Percentiles rank a stretch among this genome's conserved stretches.
These are phyloP conservation scores for Ochropleura leucogaster DNA, from an alignment of 2,888 invertebrate species.

Conservation along the genomic window DNA sequence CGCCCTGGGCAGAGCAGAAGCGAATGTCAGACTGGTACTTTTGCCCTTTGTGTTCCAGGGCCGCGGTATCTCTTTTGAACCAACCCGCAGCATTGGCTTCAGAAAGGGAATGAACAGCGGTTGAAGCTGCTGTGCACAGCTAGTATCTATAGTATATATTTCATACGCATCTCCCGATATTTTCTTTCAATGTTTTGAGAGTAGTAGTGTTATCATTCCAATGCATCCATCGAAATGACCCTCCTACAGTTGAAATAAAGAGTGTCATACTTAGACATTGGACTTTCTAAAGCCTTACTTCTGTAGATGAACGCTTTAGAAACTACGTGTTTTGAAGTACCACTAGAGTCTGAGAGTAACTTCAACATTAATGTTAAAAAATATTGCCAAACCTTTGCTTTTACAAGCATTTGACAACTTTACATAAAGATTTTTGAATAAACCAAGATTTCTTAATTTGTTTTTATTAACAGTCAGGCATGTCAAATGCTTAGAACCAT, in stretches of 20 bases:
- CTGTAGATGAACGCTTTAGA: slow-evolving; percentile 7
- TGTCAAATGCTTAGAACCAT: neutral
- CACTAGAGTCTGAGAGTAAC: slow-evolving; percentile 34
- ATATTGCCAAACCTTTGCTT: slow-evolving; percentile 26
- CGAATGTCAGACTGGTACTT: no score
- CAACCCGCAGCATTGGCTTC: no score
- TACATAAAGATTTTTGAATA: neutral
- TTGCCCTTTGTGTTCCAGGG: no score
- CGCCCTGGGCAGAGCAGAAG: no score
- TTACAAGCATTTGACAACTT: slow-evolving; percentile 8
- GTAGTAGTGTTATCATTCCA: slow-evolving; percentile 1
- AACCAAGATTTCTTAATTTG: neutral
- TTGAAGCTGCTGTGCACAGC: no score
- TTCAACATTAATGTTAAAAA: slow-evolving; percentile 31
- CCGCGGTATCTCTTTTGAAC: no score
- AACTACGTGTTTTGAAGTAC: slow-evolving; percentile 39
- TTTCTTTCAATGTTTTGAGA: neutral
- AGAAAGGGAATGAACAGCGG: no score
- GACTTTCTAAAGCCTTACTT: slow-evolving; percentile 46
- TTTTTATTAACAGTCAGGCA: no score
- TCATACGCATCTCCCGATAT: neutral
- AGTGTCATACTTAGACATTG: slow-evolving; percentile 17
- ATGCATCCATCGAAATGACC: slow-evolving; percentile 4
- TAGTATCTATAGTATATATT: no score
- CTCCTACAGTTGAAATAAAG: neutral